These are phyloP conservation scores for Ambastaia sidthimunki DNA, from an alignment of 2,797 vertebrate genomes.

Conservation along the genomic window DNA sequence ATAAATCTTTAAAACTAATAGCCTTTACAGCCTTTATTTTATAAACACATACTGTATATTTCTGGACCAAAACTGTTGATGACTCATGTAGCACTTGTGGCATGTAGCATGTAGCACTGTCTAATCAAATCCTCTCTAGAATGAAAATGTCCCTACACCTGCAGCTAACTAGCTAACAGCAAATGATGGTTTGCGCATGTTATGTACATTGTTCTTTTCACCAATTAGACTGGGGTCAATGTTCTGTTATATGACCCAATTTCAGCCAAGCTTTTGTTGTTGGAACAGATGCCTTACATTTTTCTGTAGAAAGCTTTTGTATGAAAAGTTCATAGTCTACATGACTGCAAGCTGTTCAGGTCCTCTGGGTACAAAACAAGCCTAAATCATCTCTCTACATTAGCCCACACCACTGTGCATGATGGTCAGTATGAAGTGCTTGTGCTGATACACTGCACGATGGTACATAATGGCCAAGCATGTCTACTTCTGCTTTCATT, in stretches of 20 bases:
- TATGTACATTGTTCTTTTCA: too few species aligned
- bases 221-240: background rate
- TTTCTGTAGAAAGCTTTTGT: too few species aligned
- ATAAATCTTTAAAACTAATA: too few species aligned
- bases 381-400: slow-evolving; percentile 9
- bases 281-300: background rate
- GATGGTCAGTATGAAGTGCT: slow-evolving; percentile 5
- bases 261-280: slow-evolving; percentile 1
- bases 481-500: background rate
- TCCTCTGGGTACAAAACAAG: background rate
- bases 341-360: slow-evolving; percentile 11
- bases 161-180: background rate
- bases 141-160: too few species aligned
- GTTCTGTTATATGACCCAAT: background rate
- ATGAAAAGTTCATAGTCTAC: background rate
- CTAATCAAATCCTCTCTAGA: too few species aligned
- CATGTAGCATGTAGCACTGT: too few species aligned
- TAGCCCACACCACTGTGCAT: background rate
- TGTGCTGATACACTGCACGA: background rate
- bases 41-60: too few species aligned
- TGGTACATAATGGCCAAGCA: slow-evolving; percentile 2
- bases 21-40: too few species aligned
- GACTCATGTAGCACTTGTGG: too few species aligned
- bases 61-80: too few species aligned
- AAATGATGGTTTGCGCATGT: too few species aligned